Evolutionary conservation across 2,797 vertebrate species (phyloP).

Genomic region (Remorina albescens): DNA sequence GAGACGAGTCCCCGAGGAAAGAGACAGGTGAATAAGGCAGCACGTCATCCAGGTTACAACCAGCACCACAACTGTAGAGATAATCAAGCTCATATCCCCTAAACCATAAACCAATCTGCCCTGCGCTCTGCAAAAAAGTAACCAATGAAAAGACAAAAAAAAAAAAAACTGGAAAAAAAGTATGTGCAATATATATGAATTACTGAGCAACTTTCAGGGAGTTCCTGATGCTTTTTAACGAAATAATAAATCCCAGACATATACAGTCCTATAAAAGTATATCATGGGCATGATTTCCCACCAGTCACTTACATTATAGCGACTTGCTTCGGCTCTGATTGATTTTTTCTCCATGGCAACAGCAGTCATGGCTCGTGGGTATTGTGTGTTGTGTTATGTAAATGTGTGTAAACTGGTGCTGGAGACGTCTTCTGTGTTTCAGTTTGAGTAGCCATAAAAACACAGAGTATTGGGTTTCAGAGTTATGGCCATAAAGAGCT

Average conservation of each 20-base stretch:
- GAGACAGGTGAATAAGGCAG: not conserved
- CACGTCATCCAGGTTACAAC: conserved; percentile 22
- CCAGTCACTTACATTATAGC: too few relatives aligned
- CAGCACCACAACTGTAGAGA: not conserved
- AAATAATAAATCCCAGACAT: too few relatives aligned
- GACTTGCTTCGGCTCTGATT: not conserved
- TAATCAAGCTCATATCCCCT: not conserved
- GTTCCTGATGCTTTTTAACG: too few relatives aligned
- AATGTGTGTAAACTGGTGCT: not conserved
- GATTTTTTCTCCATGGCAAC: conserved; percentile 1
- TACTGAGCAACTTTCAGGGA: too few relatives aligned
- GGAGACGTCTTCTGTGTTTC: not conserved
- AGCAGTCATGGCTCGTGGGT: not conserved
- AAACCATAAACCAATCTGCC: not conserved
- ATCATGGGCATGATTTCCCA: too few relatives aligned
- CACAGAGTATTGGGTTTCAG: not conserved
- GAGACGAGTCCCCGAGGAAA: conserved; percentile 5
- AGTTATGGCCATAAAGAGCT: not conserved
- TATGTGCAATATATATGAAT: not conserved
- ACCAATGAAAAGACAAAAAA: not conserved
- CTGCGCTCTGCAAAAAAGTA: not conserved
- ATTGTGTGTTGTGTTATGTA: not conserved
- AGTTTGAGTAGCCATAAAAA: conserved; percentile 1
- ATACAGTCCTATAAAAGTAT: too few relatives aligned
- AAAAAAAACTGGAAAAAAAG: too few relatives aligned